A percentile compares a stretch with the other conserved stretches of the same genome.
Evolutionary conservation across 2,113 vertebrate species (phyloP).

Genomic region (Catagonus wagneri): DNA sequence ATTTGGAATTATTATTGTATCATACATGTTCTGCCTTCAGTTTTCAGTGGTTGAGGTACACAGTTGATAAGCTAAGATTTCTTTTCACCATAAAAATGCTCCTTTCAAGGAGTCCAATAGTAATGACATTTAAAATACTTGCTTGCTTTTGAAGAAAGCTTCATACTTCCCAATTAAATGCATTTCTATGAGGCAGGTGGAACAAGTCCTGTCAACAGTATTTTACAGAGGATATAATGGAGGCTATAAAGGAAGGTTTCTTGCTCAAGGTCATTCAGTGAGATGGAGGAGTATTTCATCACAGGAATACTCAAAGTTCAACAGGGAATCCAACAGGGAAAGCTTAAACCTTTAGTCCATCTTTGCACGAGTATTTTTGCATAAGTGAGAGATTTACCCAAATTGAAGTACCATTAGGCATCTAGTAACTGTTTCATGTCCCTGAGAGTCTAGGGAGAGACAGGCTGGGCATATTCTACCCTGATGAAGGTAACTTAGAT

Average conservation of each 20-base stretch:
- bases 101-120: neutral
- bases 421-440: neutral
- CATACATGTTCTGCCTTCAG: neutral
- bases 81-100: neutral
- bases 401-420: neutral
- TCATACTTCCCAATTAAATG: neutral
- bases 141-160: conserved; percentile 11
- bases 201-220: neutral
- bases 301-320: neutral
- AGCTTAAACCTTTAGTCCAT: neutral
- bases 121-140: conserved; percentile 7
- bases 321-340: neutral
- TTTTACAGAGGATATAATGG: neutral
- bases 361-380: neutral
- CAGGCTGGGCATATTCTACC: neutral
- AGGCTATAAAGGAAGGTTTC: neutral
- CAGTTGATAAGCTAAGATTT: neutral
- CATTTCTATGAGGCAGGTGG: neutral
- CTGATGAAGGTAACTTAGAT: neutral
- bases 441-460: neutral
- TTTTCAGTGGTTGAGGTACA: neutral
- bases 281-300: neutral
- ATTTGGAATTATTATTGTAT: neutral
- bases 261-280: conserved; percentile 4
- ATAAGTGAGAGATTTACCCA: neutral